These are phyloP conservation scores for Bembecia ichneumoniformis DNA, from an alignment of 2,888 invertebrate species.

Conservation along the genomic window DNA sequence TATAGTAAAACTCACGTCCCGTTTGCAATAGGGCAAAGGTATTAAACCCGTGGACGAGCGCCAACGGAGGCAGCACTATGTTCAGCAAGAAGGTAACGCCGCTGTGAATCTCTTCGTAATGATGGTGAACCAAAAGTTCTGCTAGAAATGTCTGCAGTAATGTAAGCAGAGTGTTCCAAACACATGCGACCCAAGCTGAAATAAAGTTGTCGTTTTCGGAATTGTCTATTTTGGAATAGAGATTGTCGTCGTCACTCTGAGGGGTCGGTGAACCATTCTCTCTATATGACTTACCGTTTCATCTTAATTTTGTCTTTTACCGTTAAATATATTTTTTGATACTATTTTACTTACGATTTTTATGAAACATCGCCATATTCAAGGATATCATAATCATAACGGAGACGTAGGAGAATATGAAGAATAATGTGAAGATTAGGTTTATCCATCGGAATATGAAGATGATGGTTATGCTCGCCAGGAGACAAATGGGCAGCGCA, in stretches of 20 bases:
- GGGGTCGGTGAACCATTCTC: not conserved
- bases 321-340: no score
- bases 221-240: no score
- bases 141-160: slow-evolving; percentile 47
- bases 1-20: slow-evolving; percentile 28
- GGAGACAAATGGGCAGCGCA: slow-evolving; percentile 38
- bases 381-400: not conserved
- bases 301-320: no score
- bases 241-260: no score
- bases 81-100: slow-evolving; percentile 34
- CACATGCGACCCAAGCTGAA: slow-evolving; percentile 39
- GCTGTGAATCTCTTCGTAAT: slow-evolving; percentile 26
- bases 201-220: slow-evolving; percentile 5
- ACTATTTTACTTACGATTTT: slow-evolving; percentile 26
- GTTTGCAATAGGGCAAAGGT: slow-evolving; percentile 50
- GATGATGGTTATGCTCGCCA: slow-evolving; percentile 40
- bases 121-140: slow-evolving; percentile 45
- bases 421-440: slow-evolving; percentile 32
- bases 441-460: slow-evolving; percentile 59
- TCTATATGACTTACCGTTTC: not conserved
- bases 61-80: slow-evolving; percentile 43
- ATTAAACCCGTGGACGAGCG: slow-evolving; percentile 47
- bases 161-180: slow-evolving; percentile 46
- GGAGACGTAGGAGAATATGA: slow-evolving; percentile 35
- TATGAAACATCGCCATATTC: slow-evolving; percentile 47